Percentiles rank a stretch among this genome's conserved stretches.
These are phyloP conservation scores for Pipistrellus pipistrellus DNA, from an alignment of 2,797 vertebrate species.

Conservation along the genomic window DNA sequence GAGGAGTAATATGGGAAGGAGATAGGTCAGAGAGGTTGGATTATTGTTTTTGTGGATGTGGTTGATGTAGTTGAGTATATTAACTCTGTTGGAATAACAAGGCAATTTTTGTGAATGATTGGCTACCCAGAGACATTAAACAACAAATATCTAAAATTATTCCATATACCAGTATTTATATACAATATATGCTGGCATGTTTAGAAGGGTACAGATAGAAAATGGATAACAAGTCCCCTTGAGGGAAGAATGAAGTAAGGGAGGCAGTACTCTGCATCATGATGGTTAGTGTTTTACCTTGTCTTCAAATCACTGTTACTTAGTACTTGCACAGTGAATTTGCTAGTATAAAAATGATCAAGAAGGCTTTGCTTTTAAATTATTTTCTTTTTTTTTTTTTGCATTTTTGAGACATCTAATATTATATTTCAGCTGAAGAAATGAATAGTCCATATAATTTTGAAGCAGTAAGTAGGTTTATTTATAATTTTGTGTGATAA, in stretches of 20 bases:
- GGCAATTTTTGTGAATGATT: constrained; percentile 6
- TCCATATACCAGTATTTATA: not conserved
- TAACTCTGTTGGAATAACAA: not conserved
- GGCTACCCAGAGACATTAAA: not conserved
- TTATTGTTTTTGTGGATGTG: not conserved
- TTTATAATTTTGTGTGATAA: not conserved
- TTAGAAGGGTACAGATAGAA: not conserved
- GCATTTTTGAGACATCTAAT: not conserved
- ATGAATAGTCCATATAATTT: not conserved
- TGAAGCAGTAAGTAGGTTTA: not conserved
- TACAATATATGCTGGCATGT: not conserved
- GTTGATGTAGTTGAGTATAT: not conserved
- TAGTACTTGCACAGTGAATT: not conserved
- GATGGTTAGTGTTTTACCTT: not conserved
- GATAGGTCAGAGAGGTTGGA: not conserved
- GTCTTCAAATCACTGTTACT: not conserved
- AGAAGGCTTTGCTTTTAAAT: not conserved
- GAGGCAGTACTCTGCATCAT: not conserved
- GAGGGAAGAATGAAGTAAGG: not conserved
- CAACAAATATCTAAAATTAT: not conserved
- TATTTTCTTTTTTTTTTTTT: not conserved
- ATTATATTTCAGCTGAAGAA: constrained; percentile 6
- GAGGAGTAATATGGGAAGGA: not conserved
- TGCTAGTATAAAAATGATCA: not conserved
- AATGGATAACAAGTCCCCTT: not conserved